These are phyloP conservation scores for Cochlearius cochlearius DNA, from an alignment of 2,113 vertebrate species.

Conservation along the genomic window DNA sequence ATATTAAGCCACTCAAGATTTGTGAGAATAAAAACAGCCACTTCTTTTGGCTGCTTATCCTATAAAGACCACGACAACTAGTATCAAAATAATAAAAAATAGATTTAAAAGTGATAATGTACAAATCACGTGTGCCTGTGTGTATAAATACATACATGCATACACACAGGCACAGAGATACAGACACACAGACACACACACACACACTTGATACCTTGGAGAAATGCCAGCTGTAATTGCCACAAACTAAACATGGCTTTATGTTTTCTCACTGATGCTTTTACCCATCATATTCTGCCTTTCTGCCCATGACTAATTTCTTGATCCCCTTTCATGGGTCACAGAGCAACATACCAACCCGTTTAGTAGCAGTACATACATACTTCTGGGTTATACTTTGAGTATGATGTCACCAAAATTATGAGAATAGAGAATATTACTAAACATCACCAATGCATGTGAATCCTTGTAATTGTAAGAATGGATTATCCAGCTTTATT, in stretches of 20 bases:
- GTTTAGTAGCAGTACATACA: background rate
- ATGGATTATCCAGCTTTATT: background rate
- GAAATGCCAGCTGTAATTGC: background rate
- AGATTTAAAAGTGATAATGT: background rate
- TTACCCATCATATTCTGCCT: conserved; percentile 26
- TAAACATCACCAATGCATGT: background rate
- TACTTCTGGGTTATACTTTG: background rate
- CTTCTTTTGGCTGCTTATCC: background rate
- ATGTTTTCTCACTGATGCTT: conserved; percentile 33
- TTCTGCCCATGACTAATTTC: conserved; percentile 23
- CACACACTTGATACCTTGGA: background rate
- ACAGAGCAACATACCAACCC: background rate
- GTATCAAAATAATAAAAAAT: background rate
- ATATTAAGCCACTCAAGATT: background rate
- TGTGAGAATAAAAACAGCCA: background rate
- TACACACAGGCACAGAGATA: background rate
- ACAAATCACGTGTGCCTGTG: background rate
- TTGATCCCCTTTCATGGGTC: conserved; percentile 32
- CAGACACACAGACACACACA: background rate
- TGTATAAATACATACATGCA: background rate
- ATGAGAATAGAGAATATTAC: background rate
- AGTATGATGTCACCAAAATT: background rate
- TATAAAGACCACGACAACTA: background rate
- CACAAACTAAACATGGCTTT: background rate
- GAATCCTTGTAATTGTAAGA: background rate